A percentile compares a stretch with the other conserved stretches of the same genome.
Evolutionary conservation across 2,113 vertebrate species (phyloP).

Genomic region (Uropsilus gracilis): DNA sequence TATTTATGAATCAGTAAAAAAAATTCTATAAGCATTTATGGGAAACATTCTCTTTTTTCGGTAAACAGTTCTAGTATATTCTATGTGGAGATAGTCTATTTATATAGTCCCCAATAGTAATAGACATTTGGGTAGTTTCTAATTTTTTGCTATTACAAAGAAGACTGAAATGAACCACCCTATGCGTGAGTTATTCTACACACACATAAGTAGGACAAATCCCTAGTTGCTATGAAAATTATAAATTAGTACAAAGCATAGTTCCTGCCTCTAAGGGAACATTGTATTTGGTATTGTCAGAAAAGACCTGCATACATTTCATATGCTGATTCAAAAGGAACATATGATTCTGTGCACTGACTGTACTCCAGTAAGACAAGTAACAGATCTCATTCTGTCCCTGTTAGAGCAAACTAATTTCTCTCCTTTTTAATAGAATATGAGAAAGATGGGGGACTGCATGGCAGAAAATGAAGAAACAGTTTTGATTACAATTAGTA

Average conservation of each 20-base stretch:
- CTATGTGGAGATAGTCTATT: not conserved
- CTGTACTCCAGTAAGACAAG: slow-evolving; percentile 6
- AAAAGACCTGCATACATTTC: not conserved
- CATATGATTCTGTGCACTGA: not conserved
- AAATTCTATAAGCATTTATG: no score
- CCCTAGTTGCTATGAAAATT: not conserved
- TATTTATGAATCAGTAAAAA: no score
- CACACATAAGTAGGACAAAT: not conserved
- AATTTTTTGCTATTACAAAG: not conserved
- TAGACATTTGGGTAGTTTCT: not conserved
- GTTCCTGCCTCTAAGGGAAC: not conserved
- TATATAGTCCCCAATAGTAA: not conserved
- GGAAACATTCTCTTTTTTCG: not conserved
- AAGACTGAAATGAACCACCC: not conserved
- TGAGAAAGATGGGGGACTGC: not conserved
- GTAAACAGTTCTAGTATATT: not conserved
- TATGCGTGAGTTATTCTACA: not conserved
- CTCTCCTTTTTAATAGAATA: not conserved
- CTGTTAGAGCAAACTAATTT: not conserved
- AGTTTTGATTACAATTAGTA: not conserved
- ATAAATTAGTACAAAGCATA: not conserved
- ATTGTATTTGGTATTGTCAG: not conserved
- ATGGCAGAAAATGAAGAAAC: slow-evolving; percentile 15
- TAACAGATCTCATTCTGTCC: not conserved
- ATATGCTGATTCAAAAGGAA: not conserved